A percentile compares a stretch with the other conserved stretches of the same genome.
phyloP scores from a whole-genome alignment of 2,797 vertebrate species.

The Takifugu ocellatus region DNA sequence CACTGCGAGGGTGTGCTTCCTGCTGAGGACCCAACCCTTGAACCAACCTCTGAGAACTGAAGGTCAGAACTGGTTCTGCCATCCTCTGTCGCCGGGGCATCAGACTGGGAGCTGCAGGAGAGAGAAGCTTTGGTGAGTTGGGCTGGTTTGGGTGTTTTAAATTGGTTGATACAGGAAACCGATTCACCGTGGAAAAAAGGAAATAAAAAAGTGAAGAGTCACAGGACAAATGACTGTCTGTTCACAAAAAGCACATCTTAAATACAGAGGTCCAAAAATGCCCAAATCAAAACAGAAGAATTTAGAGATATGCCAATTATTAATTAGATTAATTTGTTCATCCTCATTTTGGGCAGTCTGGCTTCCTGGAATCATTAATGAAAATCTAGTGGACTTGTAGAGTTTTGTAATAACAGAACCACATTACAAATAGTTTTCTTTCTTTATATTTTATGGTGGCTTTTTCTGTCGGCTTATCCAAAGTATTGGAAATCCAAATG shows the following conservation, averaged over 20 bases:
- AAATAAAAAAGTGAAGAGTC: neutral
- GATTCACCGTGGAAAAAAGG: neutral
- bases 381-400: no score
- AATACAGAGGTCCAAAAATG: no score
- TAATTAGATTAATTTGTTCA: no score
- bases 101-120: constrained; percentile 79
- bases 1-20: constrained; percentile 51
- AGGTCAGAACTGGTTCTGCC: constrained; percentile 75
- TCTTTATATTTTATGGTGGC: no score
- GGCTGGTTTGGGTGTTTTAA: constrained; percentile 11
- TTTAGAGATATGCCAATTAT: no score
- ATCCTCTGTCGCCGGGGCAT: constrained; percentile 80
- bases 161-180: neutral
- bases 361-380: neutral
- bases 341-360: neutral
- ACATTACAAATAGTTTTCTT: neutral
- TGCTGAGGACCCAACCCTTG: constrained; percentile 65
- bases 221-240: neutral
- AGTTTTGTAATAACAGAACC: neutral
- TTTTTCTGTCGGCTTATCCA: no score
- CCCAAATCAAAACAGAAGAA: no score
- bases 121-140: constrained; percentile 1
- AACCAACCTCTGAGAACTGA: constrained; percentile 93
- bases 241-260: no score
- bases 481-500: no score